Conservation (phyloP, 2,797 vertebrate genomes). For the Enteromius argenteus region DNA sequence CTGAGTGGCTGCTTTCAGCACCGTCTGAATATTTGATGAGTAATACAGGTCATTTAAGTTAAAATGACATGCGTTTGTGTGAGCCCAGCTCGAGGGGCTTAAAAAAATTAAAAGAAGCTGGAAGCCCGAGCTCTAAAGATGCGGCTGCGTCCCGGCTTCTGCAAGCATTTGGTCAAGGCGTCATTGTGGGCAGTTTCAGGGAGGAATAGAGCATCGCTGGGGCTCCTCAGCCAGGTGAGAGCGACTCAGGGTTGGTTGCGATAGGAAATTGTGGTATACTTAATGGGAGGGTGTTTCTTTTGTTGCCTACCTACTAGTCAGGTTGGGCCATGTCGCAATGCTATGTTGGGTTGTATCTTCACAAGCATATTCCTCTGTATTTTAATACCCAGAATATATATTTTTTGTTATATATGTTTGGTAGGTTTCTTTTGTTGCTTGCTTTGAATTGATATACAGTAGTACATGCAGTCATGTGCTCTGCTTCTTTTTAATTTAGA, state of each 20-base stretch:
- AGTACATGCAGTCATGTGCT: not conserved
- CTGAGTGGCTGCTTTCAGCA: conserved; percentile 69
- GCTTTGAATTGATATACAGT: not conserved
- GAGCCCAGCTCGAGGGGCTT: conserved; percentile 54
- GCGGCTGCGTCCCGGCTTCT: conserved; percentile 71
- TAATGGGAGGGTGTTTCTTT: not conserved
- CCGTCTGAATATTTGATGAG: conserved; percentile 78
- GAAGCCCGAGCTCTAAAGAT: conserved; percentile 66
- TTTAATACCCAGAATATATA: not conserved
- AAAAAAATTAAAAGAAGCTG: conserved; percentile 65
- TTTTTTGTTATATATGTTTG: not conserved
- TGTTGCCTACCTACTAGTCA: not conserved
- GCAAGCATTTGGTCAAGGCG: conserved; percentile 65
- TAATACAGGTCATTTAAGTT: conserved; percentile 68
- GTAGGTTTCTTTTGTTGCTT: not conserved
- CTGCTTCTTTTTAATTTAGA: not conserved
- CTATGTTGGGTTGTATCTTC: not conserved
- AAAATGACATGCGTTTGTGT: conserved; percentile 66
- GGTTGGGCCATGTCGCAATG: not conserved
- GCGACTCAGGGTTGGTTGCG: not conserved
- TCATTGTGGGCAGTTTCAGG: conserved; percentile 62
- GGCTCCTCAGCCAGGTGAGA: conserved; percentile 65
- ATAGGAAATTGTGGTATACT: not conserved
- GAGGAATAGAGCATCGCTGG: conserved; percentile 57
- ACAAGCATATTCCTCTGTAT: not conserved